Evolutionary conservation across 1,140 invertebrate species (phyloP).

Genomic region (Achroia grisella): DNA sequence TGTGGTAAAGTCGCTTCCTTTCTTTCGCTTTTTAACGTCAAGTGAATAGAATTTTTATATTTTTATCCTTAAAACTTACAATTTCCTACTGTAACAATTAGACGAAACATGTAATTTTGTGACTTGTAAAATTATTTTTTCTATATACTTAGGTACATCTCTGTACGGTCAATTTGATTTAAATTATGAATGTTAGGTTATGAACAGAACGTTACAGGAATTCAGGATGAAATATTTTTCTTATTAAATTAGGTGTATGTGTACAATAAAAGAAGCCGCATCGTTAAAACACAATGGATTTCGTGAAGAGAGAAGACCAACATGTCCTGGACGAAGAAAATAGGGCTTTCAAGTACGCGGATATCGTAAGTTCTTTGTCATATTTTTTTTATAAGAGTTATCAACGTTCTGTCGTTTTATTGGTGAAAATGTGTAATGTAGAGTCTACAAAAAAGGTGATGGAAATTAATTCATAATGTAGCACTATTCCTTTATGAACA

Average conservation of each 20-base stretch:
- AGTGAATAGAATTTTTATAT: conserved; percentile 34
- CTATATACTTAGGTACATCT: conserved; percentile 9
- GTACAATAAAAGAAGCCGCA: neutral
- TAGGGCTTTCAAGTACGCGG: conserved; percentile 37
- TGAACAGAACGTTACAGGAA: conserved; percentile 32
- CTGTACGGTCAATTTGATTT: conserved; percentile 26
- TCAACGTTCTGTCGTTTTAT: conserved; percentile 8
- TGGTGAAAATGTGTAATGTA: neutral
- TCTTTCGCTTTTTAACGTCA: conserved; percentile 49
- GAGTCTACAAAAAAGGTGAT: no score
- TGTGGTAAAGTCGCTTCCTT: conserved; percentile 34
- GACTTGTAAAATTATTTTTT: conserved; percentile 12
- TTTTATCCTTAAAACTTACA: conserved; percentile 37
- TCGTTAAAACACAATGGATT: conserved; percentile 41
- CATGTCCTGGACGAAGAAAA: conserved; percentile 48
- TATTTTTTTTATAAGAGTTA: conserved; percentile 3
- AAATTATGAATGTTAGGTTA: conserved; percentile 41
- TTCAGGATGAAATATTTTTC: conserved; percentile 13
- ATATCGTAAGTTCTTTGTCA: conserved; percentile 40
- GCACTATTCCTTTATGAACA: no score
- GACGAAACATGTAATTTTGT: conserved; percentile 38
- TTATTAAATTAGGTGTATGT: conserved; percentile 19
- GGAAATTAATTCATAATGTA: no score
- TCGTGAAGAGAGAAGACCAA: conserved; percentile 59
- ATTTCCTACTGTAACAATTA: conserved; percentile 37